phyloP scores from a whole-genome alignment of 2,888 invertebrate species.

The Adelognathus sp. region DNA sequence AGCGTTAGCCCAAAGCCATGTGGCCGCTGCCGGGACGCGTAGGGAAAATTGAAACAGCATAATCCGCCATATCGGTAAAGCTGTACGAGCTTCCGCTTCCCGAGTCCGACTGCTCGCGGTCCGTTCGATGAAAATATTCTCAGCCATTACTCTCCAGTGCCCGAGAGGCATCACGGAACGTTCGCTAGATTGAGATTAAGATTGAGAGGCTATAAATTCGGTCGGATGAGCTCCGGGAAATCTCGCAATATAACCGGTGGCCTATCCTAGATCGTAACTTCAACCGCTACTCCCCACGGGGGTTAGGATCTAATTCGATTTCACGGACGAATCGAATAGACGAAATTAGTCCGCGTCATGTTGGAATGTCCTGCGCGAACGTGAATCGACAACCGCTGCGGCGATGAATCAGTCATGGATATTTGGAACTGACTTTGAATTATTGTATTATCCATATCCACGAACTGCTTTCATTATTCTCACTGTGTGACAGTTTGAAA shows the following conservation, averaged over 20 bases:
- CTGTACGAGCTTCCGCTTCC: conserved; percentile 1
- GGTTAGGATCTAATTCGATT: conserved; percentile 21
- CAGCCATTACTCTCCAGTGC: background rate
- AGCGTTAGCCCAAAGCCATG: conserved; percentile 10
- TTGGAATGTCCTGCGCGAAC: background rate
- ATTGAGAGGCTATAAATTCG: conserved; percentile 24
- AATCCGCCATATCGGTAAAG: conserved; percentile 2
- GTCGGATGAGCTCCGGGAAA: background rate
- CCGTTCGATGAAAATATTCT: conserved; percentile 35
- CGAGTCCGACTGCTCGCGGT: background rate
- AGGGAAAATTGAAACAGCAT: conserved; percentile 38
- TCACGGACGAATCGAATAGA: background rate
- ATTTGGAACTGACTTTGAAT: too few species aligned
- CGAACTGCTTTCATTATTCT: too few species aligned
- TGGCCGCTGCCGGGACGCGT: background rate
- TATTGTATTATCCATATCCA: too few species aligned
- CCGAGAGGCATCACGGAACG: background rate
- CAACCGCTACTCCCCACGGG: background rate
- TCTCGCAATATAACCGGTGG: conserved; percentile 12
- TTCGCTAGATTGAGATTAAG: conserved; percentile 37
- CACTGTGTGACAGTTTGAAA: too few species aligned
- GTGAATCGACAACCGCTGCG: too few species aligned
- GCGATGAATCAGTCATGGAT: too few species aligned
- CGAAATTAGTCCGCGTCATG: background rate
- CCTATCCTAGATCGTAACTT: conserved; percentile 11